Base-by-base conservation (phyloP, 2,113 vertebrate genomes). In the Cheilinus undulatus region DNA sequence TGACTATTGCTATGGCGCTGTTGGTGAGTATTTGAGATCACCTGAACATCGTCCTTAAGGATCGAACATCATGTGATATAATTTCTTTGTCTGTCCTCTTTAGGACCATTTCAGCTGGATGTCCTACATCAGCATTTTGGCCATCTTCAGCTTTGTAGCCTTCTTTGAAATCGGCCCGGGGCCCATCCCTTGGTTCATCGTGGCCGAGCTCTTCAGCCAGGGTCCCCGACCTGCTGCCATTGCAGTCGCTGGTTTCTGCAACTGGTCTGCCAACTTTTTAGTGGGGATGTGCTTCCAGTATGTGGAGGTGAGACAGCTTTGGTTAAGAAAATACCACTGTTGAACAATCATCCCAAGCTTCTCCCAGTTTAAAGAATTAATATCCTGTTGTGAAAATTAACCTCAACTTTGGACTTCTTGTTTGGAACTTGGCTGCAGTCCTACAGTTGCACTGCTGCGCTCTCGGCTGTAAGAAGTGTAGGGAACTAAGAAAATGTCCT, bases 81-180 rank as follows among this genome's bases (percentile, higher is more conserved):
- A 0, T 7, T 40, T 10, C 12, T 42, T 17, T 43, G n/a, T 0
- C 22, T 70, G 13, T 61, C 6, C 40, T 59, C 52, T 23, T 61
- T 78, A 98, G 97, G 95, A 96, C 1, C 83, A 86, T 79, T 81
- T 96, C 81, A 27, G 78, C 0, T 96, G 94, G 95, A 96, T 98
- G 96, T 97, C 96, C 42, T 98, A 97, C 50, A 54, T 98, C 81
- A 96, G 96, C 92, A 95, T 98, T 0, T 92, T 92, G 51, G 96
- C 97, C 85, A 95, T 97, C 88, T 95, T 98, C 0, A 95, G 96
- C 65, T 98, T 98, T 0, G 97, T 98, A 58, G 96, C 97, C 19
- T 98, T 98, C 79, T 98, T 98, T 58, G 97, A 98, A 92, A 94
- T 98, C 0, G 96, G 97, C n/a, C 97, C 97, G 0, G 97, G 96